Percentiles rank a stretch among this genome's conserved stretches.
These are phyloP conservation scores for Gastrophryne carolinensis DNA, from an alignment of 2,797 vertebrate species.

Conservation along the genomic window DNA sequence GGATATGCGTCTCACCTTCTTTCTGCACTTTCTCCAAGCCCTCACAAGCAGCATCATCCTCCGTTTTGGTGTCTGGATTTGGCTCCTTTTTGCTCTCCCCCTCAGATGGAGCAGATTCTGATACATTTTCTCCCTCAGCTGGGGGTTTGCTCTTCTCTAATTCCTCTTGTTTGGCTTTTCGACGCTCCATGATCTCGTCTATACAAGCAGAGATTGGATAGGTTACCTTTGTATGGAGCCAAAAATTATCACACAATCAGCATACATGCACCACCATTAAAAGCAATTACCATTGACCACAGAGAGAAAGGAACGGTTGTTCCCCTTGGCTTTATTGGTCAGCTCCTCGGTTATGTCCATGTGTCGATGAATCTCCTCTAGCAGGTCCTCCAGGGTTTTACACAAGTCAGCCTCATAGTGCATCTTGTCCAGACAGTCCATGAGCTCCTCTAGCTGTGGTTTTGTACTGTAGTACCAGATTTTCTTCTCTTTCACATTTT, in stretches of 20 bases:
- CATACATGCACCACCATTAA: no score
- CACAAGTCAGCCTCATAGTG: conserved; percentile 91
- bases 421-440: conserved; percentile 85
- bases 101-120: conserved; percentile 56
- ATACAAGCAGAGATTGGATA: conserved; percentile 50
- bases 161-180: conserved; percentile 82
- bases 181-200: conserved; percentile 91
- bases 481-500: conserved; percentile 84
- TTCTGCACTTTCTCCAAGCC: conserved; percentile 63
- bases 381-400: conserved; percentile 85
- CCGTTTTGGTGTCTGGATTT: conserved; percentile 30
- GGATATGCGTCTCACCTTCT: conserved; percentile 71
- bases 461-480: conserved; percentile 98
- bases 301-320: conserved; percentile 89
- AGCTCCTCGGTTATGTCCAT: conserved; percentile 95
- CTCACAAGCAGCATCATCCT: conserved; percentile 57
- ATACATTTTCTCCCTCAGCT: conserved; percentile 68
- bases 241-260: no score
- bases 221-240: neutral
- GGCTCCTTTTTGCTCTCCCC: neutral
- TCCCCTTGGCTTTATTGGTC: conserved; percentile 91
- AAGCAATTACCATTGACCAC: conserved; percentile 82
- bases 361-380: conserved; percentile 87
- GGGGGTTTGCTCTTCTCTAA: conserved; percentile 74
- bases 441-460: conserved; percentile 88